Conservation (phyloP, 2,113 vertebrate species). For the Indri indri region DNA sequence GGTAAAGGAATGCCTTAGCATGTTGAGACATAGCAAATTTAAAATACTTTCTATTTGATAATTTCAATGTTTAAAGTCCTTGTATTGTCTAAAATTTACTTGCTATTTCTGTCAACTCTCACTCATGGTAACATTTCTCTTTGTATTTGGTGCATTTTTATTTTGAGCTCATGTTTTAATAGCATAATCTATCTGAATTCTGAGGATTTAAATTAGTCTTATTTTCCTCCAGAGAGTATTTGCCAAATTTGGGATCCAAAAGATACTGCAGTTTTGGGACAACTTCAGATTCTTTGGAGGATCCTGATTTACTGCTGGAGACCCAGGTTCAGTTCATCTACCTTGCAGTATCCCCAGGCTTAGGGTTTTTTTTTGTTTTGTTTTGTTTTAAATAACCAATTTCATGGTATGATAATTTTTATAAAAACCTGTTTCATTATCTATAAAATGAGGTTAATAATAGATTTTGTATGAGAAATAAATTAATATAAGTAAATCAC, state of each 20-base stretch:
- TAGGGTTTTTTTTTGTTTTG: neutral
- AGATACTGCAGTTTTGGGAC: neutral
- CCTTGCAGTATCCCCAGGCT: neutral
- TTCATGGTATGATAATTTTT: neutral
- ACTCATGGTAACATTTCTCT: neutral
- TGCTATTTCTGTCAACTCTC: neutral
- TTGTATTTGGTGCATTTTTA: neutral
- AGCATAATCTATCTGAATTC: neutral
- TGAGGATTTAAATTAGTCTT: neutral
- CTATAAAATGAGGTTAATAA: neutral
- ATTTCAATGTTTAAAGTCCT: neutral
- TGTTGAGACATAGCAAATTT: neutral
- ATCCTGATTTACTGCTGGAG: neutral
- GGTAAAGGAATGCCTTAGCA: neutral
- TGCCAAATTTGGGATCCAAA: neutral
- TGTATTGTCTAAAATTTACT: neutral
- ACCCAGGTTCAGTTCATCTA: neutral
- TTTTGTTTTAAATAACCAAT: neutral
- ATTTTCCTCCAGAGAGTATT: neutral
- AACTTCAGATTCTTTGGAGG: neutral
- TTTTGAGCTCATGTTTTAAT: neutral
- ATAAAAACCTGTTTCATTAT: neutral
- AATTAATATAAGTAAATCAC: neutral
- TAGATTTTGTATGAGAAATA: neutral
- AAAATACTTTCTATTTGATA: neutral